Base-by-base conservation (phyloP, 2,888 invertebrate genomes). In the Drosophila lutescens region DNA sequence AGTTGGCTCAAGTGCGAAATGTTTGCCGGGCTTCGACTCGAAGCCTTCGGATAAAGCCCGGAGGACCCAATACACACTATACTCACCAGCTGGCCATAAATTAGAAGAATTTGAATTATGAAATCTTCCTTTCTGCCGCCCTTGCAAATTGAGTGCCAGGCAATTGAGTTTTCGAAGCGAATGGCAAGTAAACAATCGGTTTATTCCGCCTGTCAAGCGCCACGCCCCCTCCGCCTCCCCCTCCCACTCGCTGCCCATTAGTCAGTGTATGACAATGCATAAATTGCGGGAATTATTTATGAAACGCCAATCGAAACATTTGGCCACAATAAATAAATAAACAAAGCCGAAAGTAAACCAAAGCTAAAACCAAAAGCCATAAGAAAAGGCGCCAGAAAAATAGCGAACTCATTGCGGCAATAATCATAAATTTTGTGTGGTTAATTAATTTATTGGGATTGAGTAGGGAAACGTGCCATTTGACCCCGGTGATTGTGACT, bases 211-310 rank as follows among this genome's bases (percentile, higher is more conserved):
- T 62, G 46, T 58, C 66, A 69, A 70, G 62, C 34, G 38, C 53
- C 26, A 26, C 17, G 26, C 32, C 53, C 17, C n/a, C 46, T 20
- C 46, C 7, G 53, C 23, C 4, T 6, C 6, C 26, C 26, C 23
- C 4, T 6, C 6, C 26, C 26, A 26, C 26, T 26, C 2, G 30
- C 30, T 8, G 30, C 30, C 69, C 69, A 68, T 68, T 47, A 47
- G 54, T 47, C 55, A 65, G 74, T 72, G 74, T 76, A 86, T 88
- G 89, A 77, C 77, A 77, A 66, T 67, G 85, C 88, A 85, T 85
- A 87, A 89, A 85, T 85, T 76, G 71, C 68, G 38, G 49, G 68
- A 65, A 79, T 89, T 79, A 85, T 87, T 87, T 85, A 85, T 89
- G 72, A 74, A 73, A 60, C 65, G 68, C 36, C 72, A 72, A 23